Evolutionary conservation across 2,113 vertebrate species (phyloP), one percentile per base, ranked within the genome.

Genomic region (Elachura formosa): DNA sequence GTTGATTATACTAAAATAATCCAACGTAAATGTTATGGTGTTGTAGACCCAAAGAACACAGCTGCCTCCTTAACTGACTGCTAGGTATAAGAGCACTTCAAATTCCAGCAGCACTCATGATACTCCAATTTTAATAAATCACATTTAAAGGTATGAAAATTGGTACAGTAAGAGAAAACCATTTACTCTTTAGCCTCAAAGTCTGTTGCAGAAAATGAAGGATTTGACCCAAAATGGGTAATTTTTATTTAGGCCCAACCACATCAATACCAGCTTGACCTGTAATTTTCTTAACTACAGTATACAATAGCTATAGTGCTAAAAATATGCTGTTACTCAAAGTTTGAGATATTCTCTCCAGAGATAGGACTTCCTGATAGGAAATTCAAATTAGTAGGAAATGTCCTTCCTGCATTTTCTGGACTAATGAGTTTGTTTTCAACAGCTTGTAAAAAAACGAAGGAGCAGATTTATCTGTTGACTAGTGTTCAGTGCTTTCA

Each of bases 361-460:
- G 81, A 90, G 77, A 89, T 51, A 83, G 69, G 41, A 93, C 56
- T 96, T 96, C 95, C 89, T 90, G 85, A 90, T 83, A 94, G 31
- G 90, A 95, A 74, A 94, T 62, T 92, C 61, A 87, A 94, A 93
- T 92, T 94, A 94, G 78, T 92, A 93, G 90, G 92, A 95, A 97
- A 68, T 95, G 46, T 75, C 54, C 55, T 97, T 96, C 93, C 97
- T 90, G 74, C 94, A 69, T 96, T 95, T 96, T 92, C 71, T 80
- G 58, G 59, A 16, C 49, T 96, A 91, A 93, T 56, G 62, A 81
- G 83, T 34, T 91, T 95, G 82, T 94, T 95, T 94, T 95, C 68
- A 94, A 85, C 20, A 1, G n/a, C 23, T 10, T 87, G 64, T 24
- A 80, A 78, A 72, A 55, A 72, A 76, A 81, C 0, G 33, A 58